These are phyloP conservation scores for Morpho achilles DNA, from an alignment of 2,888 invertebrate species.

Conservation along the genomic window DNA sequence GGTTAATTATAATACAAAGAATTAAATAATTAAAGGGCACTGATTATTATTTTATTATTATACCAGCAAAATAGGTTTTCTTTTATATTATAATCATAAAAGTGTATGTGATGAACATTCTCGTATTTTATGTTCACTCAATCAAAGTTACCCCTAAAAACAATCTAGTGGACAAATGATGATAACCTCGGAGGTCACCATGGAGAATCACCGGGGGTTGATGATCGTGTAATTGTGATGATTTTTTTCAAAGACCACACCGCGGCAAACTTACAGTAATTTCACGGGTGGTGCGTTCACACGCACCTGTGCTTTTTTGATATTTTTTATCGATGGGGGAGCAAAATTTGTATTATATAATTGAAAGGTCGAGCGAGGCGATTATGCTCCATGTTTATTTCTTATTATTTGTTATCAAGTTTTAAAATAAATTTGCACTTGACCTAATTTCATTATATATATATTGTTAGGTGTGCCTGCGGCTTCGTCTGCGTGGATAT, in stretches of 20 bases:
- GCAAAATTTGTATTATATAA: constrained; percentile 1
- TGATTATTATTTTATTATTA: too few relatives aligned
- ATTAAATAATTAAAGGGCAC: too few relatives aligned
- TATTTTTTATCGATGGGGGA: constrained; percentile 18
- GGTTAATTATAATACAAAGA: too few relatives aligned
- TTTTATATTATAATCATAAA: too few relatives aligned
- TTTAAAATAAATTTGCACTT: too few relatives aligned
- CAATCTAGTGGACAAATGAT: constrained; percentile 55
- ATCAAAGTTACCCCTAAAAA: constrained; percentile 10
- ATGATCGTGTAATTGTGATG: constrained; percentile 67
- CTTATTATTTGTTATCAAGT: too few relatives aligned
- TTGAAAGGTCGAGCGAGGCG: not conserved
- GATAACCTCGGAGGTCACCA: constrained; percentile 57
- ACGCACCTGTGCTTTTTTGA: constrained; percentile 45
- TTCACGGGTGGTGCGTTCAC: constrained; percentile 71
- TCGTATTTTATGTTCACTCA: not conserved
- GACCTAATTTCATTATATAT: too few relatives aligned
- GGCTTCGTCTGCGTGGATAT: too few relatives aligned
- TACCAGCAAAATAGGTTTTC: too few relatives aligned
- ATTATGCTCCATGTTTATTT: too few relatives aligned
- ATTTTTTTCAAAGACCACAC: constrained; percentile 72
- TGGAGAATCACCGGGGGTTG: constrained; percentile 70
- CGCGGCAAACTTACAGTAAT: constrained; percentile 71
- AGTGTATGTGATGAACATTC: not conserved
- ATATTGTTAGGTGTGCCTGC: too few relatives aligned